A percentile compares a stretch with the other conserved stretches of the same genome.
Conservation (phyloP, 2,888 invertebrate species). For the Stenolophus ochropezus region DNA sequence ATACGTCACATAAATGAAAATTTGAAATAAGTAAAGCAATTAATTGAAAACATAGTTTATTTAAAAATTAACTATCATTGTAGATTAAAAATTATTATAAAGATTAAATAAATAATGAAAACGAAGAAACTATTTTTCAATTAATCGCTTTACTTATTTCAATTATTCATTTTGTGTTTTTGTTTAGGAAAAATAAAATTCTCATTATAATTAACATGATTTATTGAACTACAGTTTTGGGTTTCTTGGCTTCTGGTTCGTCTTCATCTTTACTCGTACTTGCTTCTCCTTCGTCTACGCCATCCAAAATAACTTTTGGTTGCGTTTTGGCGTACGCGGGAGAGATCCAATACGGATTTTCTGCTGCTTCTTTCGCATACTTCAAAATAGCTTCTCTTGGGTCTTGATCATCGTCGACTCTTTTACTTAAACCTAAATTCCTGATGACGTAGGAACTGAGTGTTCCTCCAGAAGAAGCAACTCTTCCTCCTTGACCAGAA, state of each 20-base stretch:
- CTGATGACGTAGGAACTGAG: conserved; percentile 97
- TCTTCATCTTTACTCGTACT: conserved; percentile 66
- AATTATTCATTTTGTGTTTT: too few relatives aligned
- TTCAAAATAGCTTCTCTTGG: conserved; percentile 96
- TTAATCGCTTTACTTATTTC: too few relatives aligned
- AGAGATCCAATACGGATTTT: conserved; percentile 97
- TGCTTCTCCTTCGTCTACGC: conserved; percentile 71
- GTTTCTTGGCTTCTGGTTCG: conserved; percentile 69
- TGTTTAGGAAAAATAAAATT: conserved; percentile 28
- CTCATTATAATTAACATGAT: conserved; percentile 20
- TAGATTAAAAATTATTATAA: too few relatives aligned
- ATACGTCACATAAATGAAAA: too few relatives aligned
- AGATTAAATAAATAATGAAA: too few relatives aligned
- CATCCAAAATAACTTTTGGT: conserved; percentile 87
- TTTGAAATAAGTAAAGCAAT: too few relatives aligned
- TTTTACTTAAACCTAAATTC: conserved; percentile 93
- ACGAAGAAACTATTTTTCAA: too few relatives aligned
- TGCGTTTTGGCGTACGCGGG: conserved; percentile 94
- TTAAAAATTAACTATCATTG: too few relatives aligned
- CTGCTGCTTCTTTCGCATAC: conserved; percentile 95
- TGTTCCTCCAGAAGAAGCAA: conserved; percentile 96
- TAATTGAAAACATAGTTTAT: too few relatives aligned
- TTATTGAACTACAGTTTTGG: conserved; percentile 63
- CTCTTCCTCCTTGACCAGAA: conserved; percentile 93
- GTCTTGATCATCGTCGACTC: conserved; percentile 94